Evolutionary conservation across 2,797 vertebrate genomes (phyloP), one percentile per base, ranked within the genome.

Genomic region (Malacoctenus gilli): DNA sequence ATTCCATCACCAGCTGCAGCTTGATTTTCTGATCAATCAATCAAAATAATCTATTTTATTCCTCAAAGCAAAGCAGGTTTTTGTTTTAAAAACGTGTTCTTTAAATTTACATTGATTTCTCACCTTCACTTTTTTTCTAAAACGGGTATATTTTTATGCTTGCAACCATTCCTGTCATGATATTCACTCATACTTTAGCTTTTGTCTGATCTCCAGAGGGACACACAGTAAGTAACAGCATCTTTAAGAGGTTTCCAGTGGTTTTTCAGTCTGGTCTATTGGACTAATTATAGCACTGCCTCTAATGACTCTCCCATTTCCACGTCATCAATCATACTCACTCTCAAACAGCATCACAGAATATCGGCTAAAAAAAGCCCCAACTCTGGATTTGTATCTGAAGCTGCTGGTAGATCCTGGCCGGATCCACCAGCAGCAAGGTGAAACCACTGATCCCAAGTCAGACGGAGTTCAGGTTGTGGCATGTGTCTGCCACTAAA

Each of bases 251-350:
- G 7, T 57, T 28, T 50, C 30, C n/a, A 22, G 22, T 21, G 15
- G 13, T 61, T 60, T n/a, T 22, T 15, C 47, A 51, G 13, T 5
- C 18, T 37, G 11, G 6, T 62, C 61, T 68, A 40, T 69, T 53
- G 14, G 30, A 38, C 25, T 60, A 28, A 55, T 67, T 68, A 54
- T 57, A 49, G 32, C 63, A 66, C n/a, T 3, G 34, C 12, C 31
- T 49, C 52, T 55, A 58, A 74, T 70, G 15, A 25, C 1, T 66
- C 68, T 75, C 32, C 56, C 10, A 57, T 39, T 25, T 71, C 36
- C 42, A 16, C 55, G 53, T 54, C 47, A 56, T 39, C 15, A 28
- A 51, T 39, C 16, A 44, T 21, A 8, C 16, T 18, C 37, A 23
- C 7, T 47, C 21, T 14, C 23, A 5, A 4, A 22, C 32, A 63